Evolutionary conservation across 2,113 vertebrate species (phyloP), one percentile per base, ranked within the genome.

Genomic region (Coryphaenoides rupestris): DNA sequence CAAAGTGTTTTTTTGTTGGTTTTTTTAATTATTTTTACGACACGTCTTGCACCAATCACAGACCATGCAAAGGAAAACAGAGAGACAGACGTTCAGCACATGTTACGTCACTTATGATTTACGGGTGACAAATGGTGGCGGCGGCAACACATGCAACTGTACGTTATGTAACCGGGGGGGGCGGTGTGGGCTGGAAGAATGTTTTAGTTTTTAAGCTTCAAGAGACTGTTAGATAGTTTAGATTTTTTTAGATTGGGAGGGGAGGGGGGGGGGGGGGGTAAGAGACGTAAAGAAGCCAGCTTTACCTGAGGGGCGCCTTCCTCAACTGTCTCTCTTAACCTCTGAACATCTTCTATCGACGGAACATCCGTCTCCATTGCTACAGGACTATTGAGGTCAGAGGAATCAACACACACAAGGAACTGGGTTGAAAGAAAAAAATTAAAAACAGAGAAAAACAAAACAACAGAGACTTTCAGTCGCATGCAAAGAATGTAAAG

Each of bases 321-420:
- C 85, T 91, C 94, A 90, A 95, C 92, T 82, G 94, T 92, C 90
- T 95, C 94, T 93, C 92, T 96, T 92, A 97, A 93, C 81, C 89
- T 94, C 91, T 95, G 92, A 90, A 94, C 91, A 92, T 98, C 96
- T 93, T 98, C 95, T 90, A 92, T 93, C 87, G 95, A 92, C 81
- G 95, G 92, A 76, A 91, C 91, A 66, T 98, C 96, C 89, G 92
- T 98, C 90, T 96, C 94, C 96, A 96, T 94, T 86, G 93, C 94
- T 89, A 95, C 93, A 77, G 95, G 93, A 89, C 93, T 86, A 92
- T 88, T 93, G 91, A 92, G 74, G 91, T 90, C 85, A 92, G 91
- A 92, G 66, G 91, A 91, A 85, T 92, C 93, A 86, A 94, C 93
- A 85, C 82, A 91, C 74, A 93, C 76, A 85, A 89, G 77, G 83